A percentile compares a stretch with the other conserved stretches of the same genome.
Evolutionary conservation across 2,113 vertebrate species (phyloP).

Genomic region (Mus musculus): GRCm39 chr15:13346001-13346500

Average conservation of each 20-base stretch:
- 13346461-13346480: neutral
- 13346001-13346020: neutral
- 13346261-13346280: neutral
- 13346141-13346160: neutral
- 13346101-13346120: neutral
- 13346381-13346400: neutral
- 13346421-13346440: neutral
- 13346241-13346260: neutral
- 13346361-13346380: neutral
- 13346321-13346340: neutral
- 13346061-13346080: neutral
- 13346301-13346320: neutral
- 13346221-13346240: neutral
- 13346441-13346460: too few species aligned
- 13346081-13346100: neutral
- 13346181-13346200: neutral
- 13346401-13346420: neutral
- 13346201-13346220: neutral
- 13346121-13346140: neutral
- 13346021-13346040: conserved; percentile 9
- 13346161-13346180: neutral
- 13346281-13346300: neutral
- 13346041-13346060: conserved; percentile 22
- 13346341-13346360: neutral
- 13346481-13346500: neutral